Conservation (phyloP, 2,888 invertebrate genomes). For the Hypercompe scribonia region DNA sequence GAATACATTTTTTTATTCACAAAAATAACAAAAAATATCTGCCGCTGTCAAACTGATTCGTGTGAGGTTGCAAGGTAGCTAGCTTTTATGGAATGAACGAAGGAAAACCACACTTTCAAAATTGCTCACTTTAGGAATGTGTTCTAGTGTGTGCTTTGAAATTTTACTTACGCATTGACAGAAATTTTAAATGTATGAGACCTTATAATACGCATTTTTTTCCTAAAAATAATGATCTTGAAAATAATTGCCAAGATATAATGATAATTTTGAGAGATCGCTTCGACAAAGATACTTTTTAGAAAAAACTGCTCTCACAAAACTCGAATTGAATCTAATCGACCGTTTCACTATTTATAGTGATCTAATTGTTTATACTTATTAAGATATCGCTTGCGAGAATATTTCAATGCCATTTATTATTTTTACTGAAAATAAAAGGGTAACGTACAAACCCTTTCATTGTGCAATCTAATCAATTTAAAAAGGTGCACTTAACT, state of each 20-base stretch:
- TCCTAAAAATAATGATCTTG: not conserved
- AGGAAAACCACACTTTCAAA: slow-evolving; percentile 10
- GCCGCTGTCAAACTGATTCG: slow-evolving; percentile 35
- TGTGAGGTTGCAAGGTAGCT: slow-evolving; percentile 36
- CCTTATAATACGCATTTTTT: fast-evolving
- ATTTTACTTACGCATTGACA: not conserved
- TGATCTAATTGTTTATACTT: too few relatives aligned
- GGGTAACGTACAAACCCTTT: too few relatives aligned
- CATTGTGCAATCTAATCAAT: too few relatives aligned
- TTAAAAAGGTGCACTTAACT: too few relatives aligned
- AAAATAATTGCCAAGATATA: not conserved
- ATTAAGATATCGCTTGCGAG: too few relatives aligned
- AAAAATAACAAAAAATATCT: slow-evolving; percentile 26
- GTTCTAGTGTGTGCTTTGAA: not conserved
- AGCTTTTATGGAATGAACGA: slow-evolving; percentile 23
- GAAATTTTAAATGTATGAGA: not conserved
- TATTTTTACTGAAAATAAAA: too few relatives aligned
- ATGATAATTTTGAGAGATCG: too few relatives aligned
- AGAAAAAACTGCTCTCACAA: too few relatives aligned
- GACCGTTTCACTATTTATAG: too few relatives aligned
- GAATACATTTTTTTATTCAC: slow-evolving; percentile 23
- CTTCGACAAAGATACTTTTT: too few relatives aligned
- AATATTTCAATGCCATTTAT: too few relatives aligned
- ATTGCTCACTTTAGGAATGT: not conserved
- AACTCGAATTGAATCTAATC: too few relatives aligned